Evolutionary conservation across 2,797 vertebrate species (phyloP).

Genomic region (Leuciscus waleckii): DNA sequence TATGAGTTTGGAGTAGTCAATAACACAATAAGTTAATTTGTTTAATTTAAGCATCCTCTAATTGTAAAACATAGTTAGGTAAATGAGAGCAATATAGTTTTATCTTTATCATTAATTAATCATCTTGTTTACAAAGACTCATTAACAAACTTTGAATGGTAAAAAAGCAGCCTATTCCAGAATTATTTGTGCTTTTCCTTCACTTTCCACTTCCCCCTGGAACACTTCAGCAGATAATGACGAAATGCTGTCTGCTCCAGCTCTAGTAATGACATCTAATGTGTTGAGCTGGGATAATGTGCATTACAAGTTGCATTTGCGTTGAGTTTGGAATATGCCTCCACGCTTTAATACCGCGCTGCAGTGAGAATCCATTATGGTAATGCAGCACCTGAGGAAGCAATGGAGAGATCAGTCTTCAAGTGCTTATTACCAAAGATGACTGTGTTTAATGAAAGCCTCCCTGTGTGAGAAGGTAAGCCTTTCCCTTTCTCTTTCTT

Average conservation of each 20-base stretch:
- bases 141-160: slow-evolving; percentile 28
- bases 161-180: background rate
- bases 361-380: slow-evolving; percentile 82
- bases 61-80: background rate
- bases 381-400: slow-evolving; percentile 82
- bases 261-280: slow-evolving; percentile 79
- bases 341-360: slow-evolving; percentile 75
- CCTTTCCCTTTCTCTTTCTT: slow-evolving; percentile 55
- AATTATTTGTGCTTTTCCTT: slow-evolving; percentile 54
- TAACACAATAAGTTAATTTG: slow-evolving; percentile 36
- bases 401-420: slow-evolving; percentile 68
- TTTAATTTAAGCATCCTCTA: slow-evolving; percentile 21
- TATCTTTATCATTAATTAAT: slow-evolving; percentile 36
- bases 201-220: slow-evolving; percentile 59
- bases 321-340: slow-evolving; percentile 65
- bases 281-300: slow-evolving; percentile 77
- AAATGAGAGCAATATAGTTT: slow-evolving; percentile 36
- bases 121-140: slow-evolving; percentile 31
- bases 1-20: background rate
- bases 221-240: slow-evolving; percentile 79
- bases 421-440: slow-evolving; percentile 66
- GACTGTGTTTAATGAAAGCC: slow-evolving; percentile 67
- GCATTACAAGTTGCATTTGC: slow-evolving; percentile 78
- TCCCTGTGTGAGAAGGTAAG: slow-evolving; percentile 58
- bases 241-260: slow-evolving; percentile 63